Evolutionary conservation across 2,888 invertebrate genomes (phyloP).

Genomic region (Lamproptera curius): DNA sequence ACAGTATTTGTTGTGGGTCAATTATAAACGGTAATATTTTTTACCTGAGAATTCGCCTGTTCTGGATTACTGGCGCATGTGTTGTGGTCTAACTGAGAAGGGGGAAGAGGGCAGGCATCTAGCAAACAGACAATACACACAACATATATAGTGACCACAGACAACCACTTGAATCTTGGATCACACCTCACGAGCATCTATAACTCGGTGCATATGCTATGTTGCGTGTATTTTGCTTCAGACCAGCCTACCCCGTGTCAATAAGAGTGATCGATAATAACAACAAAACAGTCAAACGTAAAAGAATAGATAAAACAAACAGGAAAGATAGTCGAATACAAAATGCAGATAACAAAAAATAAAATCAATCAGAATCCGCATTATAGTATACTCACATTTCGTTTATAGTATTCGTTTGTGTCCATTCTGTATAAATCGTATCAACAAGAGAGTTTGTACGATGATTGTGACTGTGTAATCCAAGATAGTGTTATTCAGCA

Average conservation of each 20-base stretch:
- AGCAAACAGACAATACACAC: conserved; percentile 94
- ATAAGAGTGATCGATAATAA: conserved; percentile 29
- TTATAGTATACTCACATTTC: conserved; percentile 21
- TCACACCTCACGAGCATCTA: conserved; percentile 74
- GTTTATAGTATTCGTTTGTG: neutral
- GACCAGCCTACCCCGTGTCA: conserved; percentile 59
- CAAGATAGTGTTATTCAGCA: conserved; percentile 67
- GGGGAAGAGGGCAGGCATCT: conserved; percentile 96
- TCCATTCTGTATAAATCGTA: neutral
- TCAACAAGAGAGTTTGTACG: conserved; percentile 34
- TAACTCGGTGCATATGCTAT: conserved; percentile 45
- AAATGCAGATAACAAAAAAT: conserved; percentile 56
- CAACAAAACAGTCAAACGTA: conserved; percentile 30
- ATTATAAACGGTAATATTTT: conserved; percentile 68
- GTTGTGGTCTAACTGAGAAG: conserved; percentile 92
- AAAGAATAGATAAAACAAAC: conserved; percentile 53
- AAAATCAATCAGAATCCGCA: conserved; percentile 38
- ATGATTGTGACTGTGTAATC: conserved; percentile 77
- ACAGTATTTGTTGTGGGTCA: conserved; percentile 72
- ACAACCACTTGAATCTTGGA: conserved; percentile 76
- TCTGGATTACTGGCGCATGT: conserved; percentile 86
- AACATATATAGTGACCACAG: conserved; percentile 81
- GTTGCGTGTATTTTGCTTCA: conserved; percentile 74
- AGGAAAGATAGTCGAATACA: conserved; percentile 71
- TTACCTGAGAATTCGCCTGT: conserved; percentile 85